Base-by-base conservation (phyloP, 1,140 invertebrate species). In the Armadillidium nasatum region DNA sequence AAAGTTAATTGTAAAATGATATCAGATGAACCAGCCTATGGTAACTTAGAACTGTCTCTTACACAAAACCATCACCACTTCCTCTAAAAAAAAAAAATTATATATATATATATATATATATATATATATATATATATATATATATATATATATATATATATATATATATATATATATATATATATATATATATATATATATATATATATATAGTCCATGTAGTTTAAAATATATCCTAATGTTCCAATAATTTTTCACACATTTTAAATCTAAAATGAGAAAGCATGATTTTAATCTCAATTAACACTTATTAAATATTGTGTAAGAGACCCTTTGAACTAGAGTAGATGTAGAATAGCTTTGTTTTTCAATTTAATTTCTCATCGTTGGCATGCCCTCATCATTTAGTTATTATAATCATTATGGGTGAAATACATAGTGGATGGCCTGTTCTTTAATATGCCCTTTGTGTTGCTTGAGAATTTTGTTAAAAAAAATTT, bases 1-100 rank as follows among this genome's bases (percentile, higher is more conserved):
- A 33, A 33, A 33, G 33, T 23, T 68, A 22, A 68, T 22, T 21
- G 66, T 68, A 68, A 68, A 68, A 68, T 68, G 19, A 68, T 23
- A 21, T 67, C 44, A 73, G 67, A 43, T 69, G 54, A 75, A 78
- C 77, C 77, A 78, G 73, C 77, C 77, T 78, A 78, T 76, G 43
- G 72, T 76, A 72, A 76, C 46, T 78, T 74, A 73, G 77, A 78
- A 74, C 79, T 76, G 79, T 80, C 79, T 80, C 79, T 80, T 80
- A 80, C 79, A 78, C 79, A 80, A 69, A 76, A 75, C 74, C 19
- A 19, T 19, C 4, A 4, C 7, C 11, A 13, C 50, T 60, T 19
- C 50, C 50, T 60, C 50, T 60, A 19, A 15, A 60, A 3, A 60
- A 4, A 60, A 3, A 33, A 3, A 33, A 3, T 33, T 33, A 33